phyloP scores from a whole-genome alignment of 2,113 vertebrate species.

The Callorhinus ursinus region DNA sequence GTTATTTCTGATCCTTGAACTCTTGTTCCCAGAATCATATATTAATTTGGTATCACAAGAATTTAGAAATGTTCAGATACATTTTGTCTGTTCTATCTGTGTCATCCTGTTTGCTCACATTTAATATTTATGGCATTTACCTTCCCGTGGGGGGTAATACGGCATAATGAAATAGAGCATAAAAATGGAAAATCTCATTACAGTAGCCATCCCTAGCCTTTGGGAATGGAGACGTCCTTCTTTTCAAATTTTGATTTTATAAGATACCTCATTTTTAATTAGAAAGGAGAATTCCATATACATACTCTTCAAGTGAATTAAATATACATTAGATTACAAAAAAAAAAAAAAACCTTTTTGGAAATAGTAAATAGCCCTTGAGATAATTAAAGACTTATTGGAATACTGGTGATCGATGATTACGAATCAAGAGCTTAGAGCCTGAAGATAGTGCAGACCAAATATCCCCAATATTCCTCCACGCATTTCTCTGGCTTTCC shows the following conservation, averaged over 20 bases:
- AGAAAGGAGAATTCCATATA: background rate
- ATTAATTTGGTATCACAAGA: conserved; percentile 21
- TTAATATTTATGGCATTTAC: background rate
- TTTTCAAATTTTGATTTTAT: background rate
- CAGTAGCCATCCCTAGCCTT: background rate
- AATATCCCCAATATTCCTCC: background rate
- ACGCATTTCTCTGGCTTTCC: background rate
- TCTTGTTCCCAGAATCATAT: background rate
- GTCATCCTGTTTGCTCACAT: background rate
- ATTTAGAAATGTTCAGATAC: background rate
- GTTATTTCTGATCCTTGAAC: conserved; percentile 48
- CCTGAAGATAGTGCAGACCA: background rate
- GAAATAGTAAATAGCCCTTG: background rate
- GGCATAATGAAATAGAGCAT: background rate
- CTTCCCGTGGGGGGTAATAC: background rate
- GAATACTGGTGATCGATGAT: background rate
- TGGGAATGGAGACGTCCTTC: background rate
- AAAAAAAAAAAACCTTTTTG: background rate
- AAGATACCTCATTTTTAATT: background rate
- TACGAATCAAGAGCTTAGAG: background rate
- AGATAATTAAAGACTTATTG: background rate
- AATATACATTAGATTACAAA: conserved; percentile 1
- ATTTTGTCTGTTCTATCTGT: background rate
- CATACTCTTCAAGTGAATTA: background rate
- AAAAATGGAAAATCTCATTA: background rate